Evolutionary conservation across 1,140 invertebrate genomes (phyloP).

Genomic region (Chironomus tepperi): DNA sequence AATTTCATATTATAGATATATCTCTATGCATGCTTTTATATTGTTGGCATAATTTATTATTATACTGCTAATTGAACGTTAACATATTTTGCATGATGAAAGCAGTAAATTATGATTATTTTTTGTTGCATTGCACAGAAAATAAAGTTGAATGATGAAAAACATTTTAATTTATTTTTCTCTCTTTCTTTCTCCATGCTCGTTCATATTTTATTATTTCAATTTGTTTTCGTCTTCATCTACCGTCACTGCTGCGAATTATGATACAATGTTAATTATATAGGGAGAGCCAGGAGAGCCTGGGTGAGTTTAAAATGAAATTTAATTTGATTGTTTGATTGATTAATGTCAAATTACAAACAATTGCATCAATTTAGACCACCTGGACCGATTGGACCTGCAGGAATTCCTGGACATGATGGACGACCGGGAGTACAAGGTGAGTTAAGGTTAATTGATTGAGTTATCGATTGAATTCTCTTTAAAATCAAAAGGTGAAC

Average conservation of each 20-base stretch:
- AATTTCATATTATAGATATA: background rate
- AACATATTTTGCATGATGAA: constrained; percentile 21
- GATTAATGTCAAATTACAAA: background rate
- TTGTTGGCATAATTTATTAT: constrained; percentile 18
- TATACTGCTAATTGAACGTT: constrained; percentile 20
- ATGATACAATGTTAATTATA: constrained; percentile 27
- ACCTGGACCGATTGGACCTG: constrained; percentile 63
- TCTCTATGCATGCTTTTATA: constrained; percentile 13
- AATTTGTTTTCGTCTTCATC: background rate
- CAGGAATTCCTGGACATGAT: constrained; percentile 71
- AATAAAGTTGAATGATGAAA: background rate
- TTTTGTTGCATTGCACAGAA: background rate
- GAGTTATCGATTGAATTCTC: background rate
- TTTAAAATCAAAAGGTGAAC: constrained; percentile 36
- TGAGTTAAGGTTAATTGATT: constrained; percentile 45
- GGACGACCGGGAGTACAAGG: constrained; percentile 67
- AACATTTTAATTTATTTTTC: constrained; percentile 12
- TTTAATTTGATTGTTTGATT: background rate
- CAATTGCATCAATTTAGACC: constrained; percentile 36
- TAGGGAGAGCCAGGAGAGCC: constrained; percentile 85
- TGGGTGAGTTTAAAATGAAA: constrained; percentile 40
- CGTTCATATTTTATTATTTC: no score
- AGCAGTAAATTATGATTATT: background rate
- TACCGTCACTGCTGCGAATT: constrained; percentile 25
- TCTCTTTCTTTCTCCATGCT: constrained; percentile 3